These are phyloP conservation scores for Sialia sialis DNA, from an alignment of 2,113 vertebrate genomes.

Conservation along the genomic window DNA sequence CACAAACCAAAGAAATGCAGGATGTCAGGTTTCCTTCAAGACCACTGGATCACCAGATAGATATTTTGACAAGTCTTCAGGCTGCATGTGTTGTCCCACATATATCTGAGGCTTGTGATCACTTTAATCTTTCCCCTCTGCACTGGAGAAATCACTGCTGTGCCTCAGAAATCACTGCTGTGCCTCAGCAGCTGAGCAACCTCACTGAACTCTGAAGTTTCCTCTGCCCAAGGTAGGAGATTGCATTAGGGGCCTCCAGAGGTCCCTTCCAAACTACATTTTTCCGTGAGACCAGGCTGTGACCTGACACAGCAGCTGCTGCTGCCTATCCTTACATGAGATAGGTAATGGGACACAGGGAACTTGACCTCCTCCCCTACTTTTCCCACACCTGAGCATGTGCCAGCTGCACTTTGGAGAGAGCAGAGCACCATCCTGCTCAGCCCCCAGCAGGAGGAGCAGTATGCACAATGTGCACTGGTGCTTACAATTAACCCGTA, in stretches of 20 bases:
- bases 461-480: neutral
- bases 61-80: neutral
- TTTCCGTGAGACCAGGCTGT: neutral
- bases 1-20: neutral
- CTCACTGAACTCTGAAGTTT: neutral
- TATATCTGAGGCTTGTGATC: neutral
- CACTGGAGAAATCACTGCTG: neutral
- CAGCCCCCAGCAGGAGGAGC: neutral
- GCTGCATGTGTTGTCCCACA: neutral
- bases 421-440: neutral
- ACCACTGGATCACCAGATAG: neutral
- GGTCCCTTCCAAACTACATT: neutral
- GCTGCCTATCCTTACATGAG: neutral
- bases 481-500: neutral
- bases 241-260: neutral
- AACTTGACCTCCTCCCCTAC: rapidly evolving
- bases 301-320: neutral
- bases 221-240: neutral
- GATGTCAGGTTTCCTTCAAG: neutral
- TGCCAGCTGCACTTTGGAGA: neutral
- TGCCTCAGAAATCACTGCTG: neutral
- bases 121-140: neutral
- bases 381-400: neutral
- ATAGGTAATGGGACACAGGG: neutral
- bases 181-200: neutral